Evolutionary conservation across 2,113 vertebrate species (phyloP), one percentile per base, ranked within the genome.

Genomic region (Garra rufa): DNA sequence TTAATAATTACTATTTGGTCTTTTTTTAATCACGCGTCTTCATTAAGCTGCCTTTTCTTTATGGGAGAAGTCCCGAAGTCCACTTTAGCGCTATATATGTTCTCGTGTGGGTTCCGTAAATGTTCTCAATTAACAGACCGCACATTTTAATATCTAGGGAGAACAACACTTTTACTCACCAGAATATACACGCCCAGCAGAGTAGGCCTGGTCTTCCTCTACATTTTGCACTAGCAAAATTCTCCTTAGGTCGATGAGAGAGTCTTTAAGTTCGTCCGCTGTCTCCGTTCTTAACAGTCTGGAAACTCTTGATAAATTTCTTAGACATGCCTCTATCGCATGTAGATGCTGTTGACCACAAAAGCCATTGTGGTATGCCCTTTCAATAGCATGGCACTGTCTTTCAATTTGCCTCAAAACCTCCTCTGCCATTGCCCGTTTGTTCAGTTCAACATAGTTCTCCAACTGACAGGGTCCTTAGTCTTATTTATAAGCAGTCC

Each of bases 161-260:
- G 3, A 63, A 63, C 26, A 63, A 52, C 15, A 63, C 10, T 10
- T 65, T 28, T 65, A 65, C 61, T 65, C 61, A 65, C 61, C 61
- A 14, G 26, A 65, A 30, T 65, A 14, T 65, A 65, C 26, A 65
- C 61, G 11, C 1, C 26, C 61, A 11, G 61, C 61, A 65, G 61
- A 63, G 61, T 26, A 63, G 26, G 61, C 11, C 61, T 11, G 61
- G 61, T 63, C 61, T 63, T 63, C 9, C 26, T 65, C 61, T 65
- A 65, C 61, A 65, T 28, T 65, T 65, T 65, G 61, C 11, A 28
- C 61, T 26, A 63, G 61, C 61, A 63, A 63, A 63, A 30, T 63
- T 13, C 61, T 63, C 26, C 3, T 63, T 14, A 63, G 11, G 24
- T 63, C n/a, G 13, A 63, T 63, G 61, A 63, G 61, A 24, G 61